Conservation (phyloP, 2,113 vertebrate genomes). For the Myiagra hebetior region DNA sequence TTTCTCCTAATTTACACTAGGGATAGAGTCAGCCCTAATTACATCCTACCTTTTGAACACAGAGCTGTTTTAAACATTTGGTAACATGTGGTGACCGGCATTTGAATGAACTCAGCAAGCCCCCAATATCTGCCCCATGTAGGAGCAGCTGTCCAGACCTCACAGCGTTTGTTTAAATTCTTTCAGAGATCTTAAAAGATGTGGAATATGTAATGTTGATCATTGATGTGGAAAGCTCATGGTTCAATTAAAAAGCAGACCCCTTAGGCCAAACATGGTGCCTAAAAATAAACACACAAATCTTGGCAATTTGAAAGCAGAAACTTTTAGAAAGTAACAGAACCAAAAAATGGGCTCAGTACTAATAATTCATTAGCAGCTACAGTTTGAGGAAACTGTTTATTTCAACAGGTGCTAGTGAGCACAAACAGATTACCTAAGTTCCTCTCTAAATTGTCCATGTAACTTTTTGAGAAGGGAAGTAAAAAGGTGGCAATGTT, state of each 20-base stretch:
- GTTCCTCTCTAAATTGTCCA: neutral
- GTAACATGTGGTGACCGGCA: neutral
- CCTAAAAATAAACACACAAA: neutral
- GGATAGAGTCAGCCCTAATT: neutral
- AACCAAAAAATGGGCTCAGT: neutral
- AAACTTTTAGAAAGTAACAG: neutral
- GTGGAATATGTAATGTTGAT: neutral
- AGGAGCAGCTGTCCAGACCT: constrained; percentile 26
- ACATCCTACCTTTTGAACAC: neutral
- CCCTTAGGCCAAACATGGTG: neutral
- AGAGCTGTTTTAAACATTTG: neutral
- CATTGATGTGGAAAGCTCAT: neutral
- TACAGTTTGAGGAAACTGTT: neutral
- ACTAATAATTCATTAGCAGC: neutral
- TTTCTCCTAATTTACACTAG: neutral
- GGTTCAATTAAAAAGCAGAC: constrained; percentile 1
- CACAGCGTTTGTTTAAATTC: constrained; percentile 43
- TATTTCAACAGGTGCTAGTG: constrained; percentile 9
- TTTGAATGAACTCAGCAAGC: neutral
- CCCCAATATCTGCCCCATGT: neutral
- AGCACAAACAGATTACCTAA: neutral
- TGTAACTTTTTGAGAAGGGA: neutral
- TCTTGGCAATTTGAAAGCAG: neutral
- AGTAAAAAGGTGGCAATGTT: neutral
- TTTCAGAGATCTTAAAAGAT: neutral